Conservation (phyloP, 2,113 vertebrate genomes). For the Astatoreochromis straeleni region DNA sequence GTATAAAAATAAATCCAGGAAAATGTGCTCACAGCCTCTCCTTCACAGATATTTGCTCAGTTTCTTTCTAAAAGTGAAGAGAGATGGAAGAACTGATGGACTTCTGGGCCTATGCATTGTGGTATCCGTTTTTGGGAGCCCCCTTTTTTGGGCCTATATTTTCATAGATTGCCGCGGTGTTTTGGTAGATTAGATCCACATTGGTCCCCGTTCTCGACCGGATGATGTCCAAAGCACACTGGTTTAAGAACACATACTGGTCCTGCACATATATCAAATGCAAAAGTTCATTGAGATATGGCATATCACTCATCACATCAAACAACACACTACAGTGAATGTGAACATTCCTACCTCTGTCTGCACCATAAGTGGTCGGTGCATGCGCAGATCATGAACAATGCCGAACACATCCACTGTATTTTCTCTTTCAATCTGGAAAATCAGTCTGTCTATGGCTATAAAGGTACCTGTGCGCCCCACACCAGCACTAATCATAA, state of each 20-base stretch:
- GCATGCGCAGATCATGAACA: slow-evolving; percentile 88
- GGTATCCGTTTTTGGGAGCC: background rate
- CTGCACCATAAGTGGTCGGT: slow-evolving; percentile 92
- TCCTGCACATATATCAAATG: slow-evolving; percentile 69
- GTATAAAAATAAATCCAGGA: slow-evolving; percentile 28
- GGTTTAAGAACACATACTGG: slow-evolving; percentile 92
- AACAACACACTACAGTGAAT: background rate
- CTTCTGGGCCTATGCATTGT: background rate
- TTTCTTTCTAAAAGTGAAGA: background rate
- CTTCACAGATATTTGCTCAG: background rate
- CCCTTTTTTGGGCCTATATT: slow-evolving; percentile 66
- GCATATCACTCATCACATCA: background rate
- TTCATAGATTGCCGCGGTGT: slow-evolving; percentile 83
- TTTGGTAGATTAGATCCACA: slow-evolving; percentile 91
- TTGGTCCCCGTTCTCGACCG: slow-evolving; percentile 82
- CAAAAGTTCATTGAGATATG: background rate
- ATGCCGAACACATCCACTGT: slow-evolving; percentile 83
- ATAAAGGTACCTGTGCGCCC: slow-evolving; percentile 95
- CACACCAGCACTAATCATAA: slow-evolving; percentile 82
- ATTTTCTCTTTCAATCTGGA: slow-evolving; percentile 89
- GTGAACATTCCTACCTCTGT: slow-evolving; percentile 81
- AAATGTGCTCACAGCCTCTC: background rate
- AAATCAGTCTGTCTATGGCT: slow-evolving; percentile 86
- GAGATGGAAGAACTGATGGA: background rate
- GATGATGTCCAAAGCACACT: slow-evolving; percentile 91